Evolutionary conservation across 2,888 invertebrate species (phyloP).

Genomic region (Parascotia fuliginaria): DNA sequence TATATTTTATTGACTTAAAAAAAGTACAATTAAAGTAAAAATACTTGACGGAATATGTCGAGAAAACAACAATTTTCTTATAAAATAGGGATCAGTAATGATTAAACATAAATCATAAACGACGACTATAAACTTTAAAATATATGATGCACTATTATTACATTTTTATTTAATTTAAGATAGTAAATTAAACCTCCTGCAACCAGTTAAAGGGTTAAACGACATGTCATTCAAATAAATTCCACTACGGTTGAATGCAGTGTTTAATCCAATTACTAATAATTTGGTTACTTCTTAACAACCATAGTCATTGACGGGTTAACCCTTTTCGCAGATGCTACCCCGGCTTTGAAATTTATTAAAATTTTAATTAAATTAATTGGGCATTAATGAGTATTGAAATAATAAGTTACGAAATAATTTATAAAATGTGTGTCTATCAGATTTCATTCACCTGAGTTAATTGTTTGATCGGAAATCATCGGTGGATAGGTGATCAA

Average conservation of each 20-base stretch:
- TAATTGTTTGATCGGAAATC: too few relatives aligned
- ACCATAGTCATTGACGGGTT: slow-evolving; percentile 58
- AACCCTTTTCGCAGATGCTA: slow-evolving; percentile 73
- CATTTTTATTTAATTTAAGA: slow-evolving; percentile 38
- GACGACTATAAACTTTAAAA: neutral
- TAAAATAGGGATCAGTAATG: too few relatives aligned
- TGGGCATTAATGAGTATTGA: slow-evolving; percentile 25
- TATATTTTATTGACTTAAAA: too few relatives aligned
- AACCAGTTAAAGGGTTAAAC: slow-evolving; percentile 65
- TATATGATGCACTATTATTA: neutral
- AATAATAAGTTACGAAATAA: too few relatives aligned
- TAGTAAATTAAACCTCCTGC: slow-evolving; percentile 42
- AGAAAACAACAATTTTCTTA: too few relatives aligned
- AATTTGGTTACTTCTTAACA: slow-evolving; percentile 69
- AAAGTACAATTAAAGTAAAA: too few relatives aligned
- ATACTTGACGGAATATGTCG: too few relatives aligned
- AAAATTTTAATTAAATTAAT: slow-evolving; percentile 50
- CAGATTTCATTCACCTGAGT: neutral
- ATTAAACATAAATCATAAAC: neutral
- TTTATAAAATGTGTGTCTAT: neutral
- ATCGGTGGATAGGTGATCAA: too few relatives aligned
- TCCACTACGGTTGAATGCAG: slow-evolving; percentile 65
- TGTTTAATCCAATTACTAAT: slow-evolving; percentile 71
- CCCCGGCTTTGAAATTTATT: slow-evolving; percentile 32
- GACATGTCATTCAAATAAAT: slow-evolving; percentile 73